phyloP scores from a whole-genome alignment of 2,888 invertebrate genomes.

The Margaritifera margaritifera region DNA sequence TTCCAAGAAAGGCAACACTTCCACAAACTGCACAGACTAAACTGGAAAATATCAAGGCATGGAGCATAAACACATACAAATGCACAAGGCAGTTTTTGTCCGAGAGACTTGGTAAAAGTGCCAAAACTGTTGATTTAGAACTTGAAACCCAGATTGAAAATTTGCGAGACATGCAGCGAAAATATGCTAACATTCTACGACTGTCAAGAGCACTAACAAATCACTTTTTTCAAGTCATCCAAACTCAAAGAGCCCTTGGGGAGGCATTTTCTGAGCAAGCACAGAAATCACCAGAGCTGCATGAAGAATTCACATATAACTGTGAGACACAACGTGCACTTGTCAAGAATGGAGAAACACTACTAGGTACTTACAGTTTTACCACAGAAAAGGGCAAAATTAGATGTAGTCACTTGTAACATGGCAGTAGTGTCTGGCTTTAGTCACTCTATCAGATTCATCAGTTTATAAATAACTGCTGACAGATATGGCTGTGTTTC shows the following conservation, averaged over 20 bases:
- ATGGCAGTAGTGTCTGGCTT: not conserved
- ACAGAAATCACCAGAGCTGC: conserved; percentile 95
- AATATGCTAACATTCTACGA: conserved; percentile 85
- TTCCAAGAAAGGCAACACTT: conserved; percentile 55
- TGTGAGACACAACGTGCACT: conserved; percentile 95
- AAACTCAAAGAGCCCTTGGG: conserved; percentile 89
- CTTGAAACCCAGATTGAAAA: conserved; percentile 94
- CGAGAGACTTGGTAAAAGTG: conserved; percentile 89
- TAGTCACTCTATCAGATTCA: conserved; percentile 1
- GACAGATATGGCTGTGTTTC: no score
- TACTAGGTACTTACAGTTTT: conserved; percentile 76
- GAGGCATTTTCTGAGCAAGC: conserved; percentile 94
- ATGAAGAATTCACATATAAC: conserved; percentile 95
- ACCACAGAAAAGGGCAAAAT: not conserved
- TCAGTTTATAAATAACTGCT: not conserved
- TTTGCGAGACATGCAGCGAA: conserved; percentile 93
- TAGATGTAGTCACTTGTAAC: not conserved
- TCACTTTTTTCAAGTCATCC: conserved; percentile 90
- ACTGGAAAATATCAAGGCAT: conserved; percentile 92
- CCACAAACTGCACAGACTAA: conserved; percentile 62
- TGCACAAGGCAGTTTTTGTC: conserved; percentile 97
- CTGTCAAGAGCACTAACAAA: conserved; percentile 88
- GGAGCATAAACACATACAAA: conserved; percentile 98
- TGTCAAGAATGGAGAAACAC: conserved; percentile 92
- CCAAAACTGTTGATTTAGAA: conserved; percentile 79